Evolutionary conservation across 2,888 invertebrate genomes (phyloP), one percentile per base, ranked within the genome.

Genomic region (Leptura quadrifasciata): DNA sequence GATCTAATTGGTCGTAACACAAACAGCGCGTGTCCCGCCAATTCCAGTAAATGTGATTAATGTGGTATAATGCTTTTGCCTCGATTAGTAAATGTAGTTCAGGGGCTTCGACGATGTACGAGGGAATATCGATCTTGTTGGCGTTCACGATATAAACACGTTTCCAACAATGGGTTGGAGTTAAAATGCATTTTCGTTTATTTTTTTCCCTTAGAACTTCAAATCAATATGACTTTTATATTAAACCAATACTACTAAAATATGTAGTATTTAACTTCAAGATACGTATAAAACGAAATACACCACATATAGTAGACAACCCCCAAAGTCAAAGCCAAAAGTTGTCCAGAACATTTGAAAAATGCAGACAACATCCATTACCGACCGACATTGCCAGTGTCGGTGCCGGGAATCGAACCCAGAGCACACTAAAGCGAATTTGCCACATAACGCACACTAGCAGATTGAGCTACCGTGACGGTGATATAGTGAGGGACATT

Each of bases 71-170:
- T 76, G 80, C 79, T 80, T 80, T 80, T 80, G 79, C 79, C 47
- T 79, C 76, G 78, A 79, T 79, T 80, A 80, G 79, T 80, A 80
- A 75, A 80, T 80, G 78, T 79, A 80, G 79, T 76, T 76, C 70
- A 74, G 72, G 60, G 76, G 74, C 65, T 73, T 73, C 60, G 69
- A 76, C 73, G 73, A 54, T 63, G 68, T 72, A 63, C 52, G 61
- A 69, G 68, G 72, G 70, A 68, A 73, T 71, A 79, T 79, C 79
- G 79, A 79, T 79, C 69, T 70, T 54, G 24, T 27, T 31, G 6
- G 57, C 9, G 57, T 21, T 57, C 57, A 8, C 57, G 57, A 20
- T 21, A 57, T 21, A 57, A 57, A 57, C 57, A 57, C 21, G 57
- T 20, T 57, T 57, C 20, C 57, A 5, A 57, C 21, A 57, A 21